These are phyloP conservation scores for Ridgeia piscesae DNA, from an alignment of 1,140 invertebrate genomes.

Conservation along the genomic window DNA sequence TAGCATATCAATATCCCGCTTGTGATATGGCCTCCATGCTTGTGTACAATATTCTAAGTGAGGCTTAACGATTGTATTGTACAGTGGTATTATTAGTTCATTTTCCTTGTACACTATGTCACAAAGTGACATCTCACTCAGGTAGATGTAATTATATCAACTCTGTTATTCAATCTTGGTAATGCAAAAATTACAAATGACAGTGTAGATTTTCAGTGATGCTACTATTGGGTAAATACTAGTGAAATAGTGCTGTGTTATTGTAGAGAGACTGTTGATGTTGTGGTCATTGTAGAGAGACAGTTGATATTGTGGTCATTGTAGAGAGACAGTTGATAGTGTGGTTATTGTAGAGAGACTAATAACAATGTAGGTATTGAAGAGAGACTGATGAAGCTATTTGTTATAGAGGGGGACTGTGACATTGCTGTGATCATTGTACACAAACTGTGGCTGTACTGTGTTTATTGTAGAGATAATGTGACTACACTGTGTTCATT, in stretches of 20 bases:
- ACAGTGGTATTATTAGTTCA: no score
- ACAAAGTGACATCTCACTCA: no score
- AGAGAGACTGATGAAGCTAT: neutral
- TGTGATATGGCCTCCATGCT: no score
- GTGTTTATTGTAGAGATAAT: neutral
- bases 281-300: constrained; percentile 2
- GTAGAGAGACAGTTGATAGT: neutral
- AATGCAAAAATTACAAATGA: no score
- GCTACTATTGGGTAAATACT: no score
- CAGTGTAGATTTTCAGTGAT: no score
- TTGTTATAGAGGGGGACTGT: neutral
- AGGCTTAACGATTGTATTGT: no score
- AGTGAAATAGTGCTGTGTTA: neutral
- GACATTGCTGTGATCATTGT: neutral
- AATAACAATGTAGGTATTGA: neutral
- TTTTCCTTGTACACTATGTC: no score
- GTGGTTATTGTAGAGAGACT: neutral
- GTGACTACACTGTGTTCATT: neutral
- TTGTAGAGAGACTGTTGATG: neutral
- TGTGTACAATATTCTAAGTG: no score
- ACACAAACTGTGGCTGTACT: neutral
- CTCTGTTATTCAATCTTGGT: no score
- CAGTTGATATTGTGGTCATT: neutral
- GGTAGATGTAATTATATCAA: no score
- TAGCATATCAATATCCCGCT: no score